These are phyloP conservation scores for Pteronura brasiliensis DNA, from an alignment of 2,113 vertebrate genomes.

Conservation along the genomic window DNA sequence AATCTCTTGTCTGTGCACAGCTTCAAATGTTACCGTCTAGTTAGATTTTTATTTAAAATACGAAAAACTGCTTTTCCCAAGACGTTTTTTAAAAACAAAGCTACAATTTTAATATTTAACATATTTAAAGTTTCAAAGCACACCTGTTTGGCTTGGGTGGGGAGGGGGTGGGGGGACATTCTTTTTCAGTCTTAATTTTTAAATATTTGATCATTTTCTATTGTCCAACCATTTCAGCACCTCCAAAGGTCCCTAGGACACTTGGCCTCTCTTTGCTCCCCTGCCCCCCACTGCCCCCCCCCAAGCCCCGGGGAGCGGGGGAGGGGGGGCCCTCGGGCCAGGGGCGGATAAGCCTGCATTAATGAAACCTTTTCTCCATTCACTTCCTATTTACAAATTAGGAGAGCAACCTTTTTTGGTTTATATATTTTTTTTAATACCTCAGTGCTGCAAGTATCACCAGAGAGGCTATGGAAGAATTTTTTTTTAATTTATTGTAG, in stretches of 20 bases:
- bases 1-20: slow-evolving; percentile 85
- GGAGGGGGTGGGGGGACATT: slow-evolving; percentile 54
- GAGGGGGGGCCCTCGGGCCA: slow-evolving; percentile 27
- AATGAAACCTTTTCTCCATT: slow-evolving; percentile 79
- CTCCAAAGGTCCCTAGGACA: slow-evolving; percentile 68
- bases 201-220: slow-evolving; percentile 85
- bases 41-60: slow-evolving; percentile 81
- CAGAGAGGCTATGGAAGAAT: slow-evolving; percentile 91
- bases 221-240: slow-evolving; percentile 90
- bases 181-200: slow-evolving; percentile 82
- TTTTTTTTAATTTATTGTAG: slow-evolving; percentile 94
- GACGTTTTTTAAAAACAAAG: slow-evolving; percentile 81
- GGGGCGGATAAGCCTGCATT: slow-evolving; percentile 53
- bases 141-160: slow-evolving; percentile 83
- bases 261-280: slow-evolving; percentile 62
- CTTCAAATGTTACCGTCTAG: slow-evolving; percentile 81
- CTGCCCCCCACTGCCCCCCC: not conserved
- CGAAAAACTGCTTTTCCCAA: slow-evolving; percentile 83
- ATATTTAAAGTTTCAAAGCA: slow-evolving; percentile 91
- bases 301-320: not conserved
- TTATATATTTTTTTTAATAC: slow-evolving; percentile 92
- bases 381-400: slow-evolving; percentile 87
- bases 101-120: slow-evolving; percentile 83
- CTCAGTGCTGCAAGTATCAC: slow-evolving; percentile 96
- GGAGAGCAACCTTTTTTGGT: slow-evolving; percentile 83